These are phyloP conservation scores for Paracyprichromis sp. DNA, from an alignment of 2,113 vertebrate species.

Conservation along the genomic window DNA sequence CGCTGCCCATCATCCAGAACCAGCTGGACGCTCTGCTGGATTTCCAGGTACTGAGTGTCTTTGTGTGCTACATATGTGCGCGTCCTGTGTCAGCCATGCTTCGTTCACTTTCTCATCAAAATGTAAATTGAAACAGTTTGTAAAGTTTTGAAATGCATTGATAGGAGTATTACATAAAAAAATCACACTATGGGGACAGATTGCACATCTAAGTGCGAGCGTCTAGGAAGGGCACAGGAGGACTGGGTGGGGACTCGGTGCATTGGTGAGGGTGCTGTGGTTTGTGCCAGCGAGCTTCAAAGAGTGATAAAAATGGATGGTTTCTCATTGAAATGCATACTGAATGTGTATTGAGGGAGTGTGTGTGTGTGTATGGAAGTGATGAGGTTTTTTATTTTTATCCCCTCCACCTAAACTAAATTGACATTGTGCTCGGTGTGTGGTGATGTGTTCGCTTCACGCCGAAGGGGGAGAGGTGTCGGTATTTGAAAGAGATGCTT, in stretches of 20 bases:
- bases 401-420: background rate
- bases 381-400: fast-evolving
- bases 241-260: background rate
- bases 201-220: background rate
- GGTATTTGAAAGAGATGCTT: background rate
- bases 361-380: background rate
- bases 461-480: background rate
- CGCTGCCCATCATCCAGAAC: constrained; percentile 90
- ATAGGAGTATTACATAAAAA: background rate
- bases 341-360: background rate
- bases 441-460: background rate
- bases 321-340: background rate
- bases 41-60: constrained; percentile 78
- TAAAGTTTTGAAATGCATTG: background rate
- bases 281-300: constrained; percentile 30
- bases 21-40: constrained; percentile 92
- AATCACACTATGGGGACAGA: background rate
- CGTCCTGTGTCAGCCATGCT: background rate
- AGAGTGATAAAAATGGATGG: constrained; percentile 14
- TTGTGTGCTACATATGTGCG: background rate
- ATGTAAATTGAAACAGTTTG: constrained; percentile 22
- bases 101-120: constrained; percentile 18
- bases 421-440: background rate
- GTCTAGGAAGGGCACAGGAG: background rate
- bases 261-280: constrained; percentile 11